phyloP scores from a whole-genome alignment of 2,113 vertebrate species.

The Ophthalmolycus amberensis region DNA sequence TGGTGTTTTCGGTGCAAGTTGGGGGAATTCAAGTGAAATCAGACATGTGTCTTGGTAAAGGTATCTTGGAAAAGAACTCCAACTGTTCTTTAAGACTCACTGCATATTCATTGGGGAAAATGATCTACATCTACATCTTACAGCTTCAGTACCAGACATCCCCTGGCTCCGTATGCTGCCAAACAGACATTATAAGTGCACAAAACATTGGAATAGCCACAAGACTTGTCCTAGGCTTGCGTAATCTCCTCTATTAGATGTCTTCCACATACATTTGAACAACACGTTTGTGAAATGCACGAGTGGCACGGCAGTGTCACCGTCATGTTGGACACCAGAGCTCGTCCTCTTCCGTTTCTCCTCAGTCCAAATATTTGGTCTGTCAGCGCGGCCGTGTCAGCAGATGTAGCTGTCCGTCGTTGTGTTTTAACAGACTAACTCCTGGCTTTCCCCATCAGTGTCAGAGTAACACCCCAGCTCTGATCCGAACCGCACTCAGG shows the following conservation, averaged over 20 bases:
- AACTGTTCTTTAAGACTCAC: background rate
- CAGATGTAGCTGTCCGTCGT: conserved; percentile 74
- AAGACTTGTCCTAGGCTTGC: background rate
- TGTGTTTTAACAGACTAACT: conserved; percentile 78
- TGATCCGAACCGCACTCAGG: conserved; percentile 75
- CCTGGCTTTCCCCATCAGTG: conserved; percentile 71
- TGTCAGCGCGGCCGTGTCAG: conserved; percentile 64
- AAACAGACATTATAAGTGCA: background rate
- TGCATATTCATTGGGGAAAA: background rate
- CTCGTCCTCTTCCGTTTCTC: conserved; percentile 44
- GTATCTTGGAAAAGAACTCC: background rate
- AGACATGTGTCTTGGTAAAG: background rate
- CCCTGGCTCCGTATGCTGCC: background rate
- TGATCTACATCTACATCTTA: background rate
- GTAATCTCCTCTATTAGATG: conserved; percentile 5
- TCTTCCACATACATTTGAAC: background rate
- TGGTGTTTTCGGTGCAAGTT: background rate
- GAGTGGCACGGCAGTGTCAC: conserved; percentile 27
- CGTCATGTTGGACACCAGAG: conserved; percentile 9
- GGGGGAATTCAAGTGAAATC: background rate
- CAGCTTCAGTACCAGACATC: conserved; percentile 5
- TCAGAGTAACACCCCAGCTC: conserved; percentile 70
- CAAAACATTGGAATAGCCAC: background rate
- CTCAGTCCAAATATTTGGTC: conserved; percentile 72
- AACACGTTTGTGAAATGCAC: conserved; percentile 18